A percentile compares a stretch with the other conserved stretches of the same genome.
phyloP scores from a whole-genome alignment of 2,113 vertebrate species.

The Pangasianodon gigas region DNA sequence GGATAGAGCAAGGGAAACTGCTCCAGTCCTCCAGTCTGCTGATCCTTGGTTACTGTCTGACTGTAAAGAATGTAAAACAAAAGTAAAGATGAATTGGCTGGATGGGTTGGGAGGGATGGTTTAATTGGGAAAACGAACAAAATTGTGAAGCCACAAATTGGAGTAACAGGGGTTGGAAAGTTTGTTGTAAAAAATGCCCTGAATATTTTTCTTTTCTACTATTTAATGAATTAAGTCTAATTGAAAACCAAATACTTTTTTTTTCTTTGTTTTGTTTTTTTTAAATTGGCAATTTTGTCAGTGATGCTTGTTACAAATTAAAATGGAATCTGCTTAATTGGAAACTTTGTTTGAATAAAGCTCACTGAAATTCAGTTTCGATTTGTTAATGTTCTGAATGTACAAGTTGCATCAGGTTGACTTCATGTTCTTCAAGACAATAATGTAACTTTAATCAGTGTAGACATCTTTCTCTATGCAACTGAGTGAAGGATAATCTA shows the following conservation, averaged over 20 bases:
- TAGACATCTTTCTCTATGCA: background rate
- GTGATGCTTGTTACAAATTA: constrained; percentile 68
- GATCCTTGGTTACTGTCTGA: background rate
- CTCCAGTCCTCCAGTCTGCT: background rate
- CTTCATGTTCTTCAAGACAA: background rate
- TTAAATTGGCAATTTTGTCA: constrained; percentile 69
- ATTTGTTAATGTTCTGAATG: background rate
- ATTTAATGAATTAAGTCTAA: background rate
- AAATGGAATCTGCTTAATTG: constrained; percentile 64
- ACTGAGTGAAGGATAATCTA: background rate
- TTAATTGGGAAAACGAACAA: constrained; percentile 38
- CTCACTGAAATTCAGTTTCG: constrained; percentile 75
- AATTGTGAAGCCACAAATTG: constrained; percentile 52
- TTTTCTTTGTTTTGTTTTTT: background rate
- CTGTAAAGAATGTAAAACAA: background rate
- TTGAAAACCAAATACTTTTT: background rate
- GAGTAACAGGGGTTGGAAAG: constrained; percentile 56
- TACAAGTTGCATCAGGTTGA: background rate
- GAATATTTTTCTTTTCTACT: background rate
- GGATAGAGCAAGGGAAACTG: background rate
- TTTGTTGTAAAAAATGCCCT: constrained; percentile 60
- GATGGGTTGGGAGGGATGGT: constrained; percentile 33
- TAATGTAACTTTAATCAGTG: background rate
- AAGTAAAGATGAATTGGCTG: constrained; percentile 24
- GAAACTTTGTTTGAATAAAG: constrained; percentile 74